Base-by-base conservation (phyloP, 92 coral and sea anemone genomes). In the Phenganax stokvisi region DNA sequence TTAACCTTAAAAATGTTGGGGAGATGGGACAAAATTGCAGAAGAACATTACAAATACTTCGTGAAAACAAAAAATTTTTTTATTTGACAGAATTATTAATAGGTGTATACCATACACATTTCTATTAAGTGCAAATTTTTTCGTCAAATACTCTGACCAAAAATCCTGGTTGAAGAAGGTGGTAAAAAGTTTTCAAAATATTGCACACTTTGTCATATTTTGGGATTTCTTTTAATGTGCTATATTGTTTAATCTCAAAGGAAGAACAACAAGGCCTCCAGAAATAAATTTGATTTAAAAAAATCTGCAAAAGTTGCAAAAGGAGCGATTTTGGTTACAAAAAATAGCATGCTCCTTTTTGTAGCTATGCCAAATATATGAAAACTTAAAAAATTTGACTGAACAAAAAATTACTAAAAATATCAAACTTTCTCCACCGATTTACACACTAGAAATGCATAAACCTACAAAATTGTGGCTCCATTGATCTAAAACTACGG, bases 321-420 rank as follows among this genome's bases (percentile, higher is more conserved):
- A 64, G 70, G 70, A 64, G 70, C 70, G 20, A n/a, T 25, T 64
- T 64, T 17, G 70, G 70, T 64, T 64, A 64, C 70, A 64, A 64
- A 64, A 64, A 64, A n/a, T n/a, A n/a, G n/a, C 57, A 53, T 53
- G 57, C 29, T 71, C 76, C 76, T 71, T 71, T 71, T 71, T 71
- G 76, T 71, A 71, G 47, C 76, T 8, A 30, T 17, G n/a, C n/a
- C 12, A 44, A 51, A 3, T 31, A 53, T 55, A 74, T 63, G 10
- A 52, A 74, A 74, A 74, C n/a, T n/a, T n/a, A n/a, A n/a, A n/a
- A n/a, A n/a, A n/a, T n/a, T n/a, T n/a, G n/a, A n/a, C n/a, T n/a
- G 37, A 66, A 16, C 37, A 28, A 6, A 66, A 66, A 66, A n/a
- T n/a, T 53, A 16, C 8, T 66, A 66, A 28, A 66, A 66, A 3